Conservation (phyloP, 2,888 invertebrate species). For the Homarus gammarus region DNA sequence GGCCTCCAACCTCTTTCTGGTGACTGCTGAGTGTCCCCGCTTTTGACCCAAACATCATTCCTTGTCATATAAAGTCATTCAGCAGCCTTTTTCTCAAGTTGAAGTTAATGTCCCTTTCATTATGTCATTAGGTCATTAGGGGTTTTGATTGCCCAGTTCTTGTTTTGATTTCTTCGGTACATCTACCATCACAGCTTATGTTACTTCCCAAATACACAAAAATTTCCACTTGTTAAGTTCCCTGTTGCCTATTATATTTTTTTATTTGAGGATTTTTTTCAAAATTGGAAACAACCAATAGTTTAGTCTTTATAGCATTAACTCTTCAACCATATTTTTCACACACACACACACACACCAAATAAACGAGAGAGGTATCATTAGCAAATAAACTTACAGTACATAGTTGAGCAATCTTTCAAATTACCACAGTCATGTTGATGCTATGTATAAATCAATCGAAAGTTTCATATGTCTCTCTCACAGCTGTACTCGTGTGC, state of each 20-base stretch:
- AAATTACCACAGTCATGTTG: background rate
- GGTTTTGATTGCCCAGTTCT: no score
- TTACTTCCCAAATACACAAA: no score
- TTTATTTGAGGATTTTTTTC: background rate
- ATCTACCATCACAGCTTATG: background rate
- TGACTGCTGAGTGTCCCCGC: no score
- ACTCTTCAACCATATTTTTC: background rate
- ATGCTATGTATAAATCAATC: slow-evolving; percentile 22
- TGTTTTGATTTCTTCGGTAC: no score
- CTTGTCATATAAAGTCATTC: no score
- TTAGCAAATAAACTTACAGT: slow-evolving; percentile 28
- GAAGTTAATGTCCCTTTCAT: no score
- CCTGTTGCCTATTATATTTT: background rate
- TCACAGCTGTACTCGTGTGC: no score
- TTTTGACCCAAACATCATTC: no score
- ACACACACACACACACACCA: slow-evolving; percentile 31
- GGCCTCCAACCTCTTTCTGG: no score
- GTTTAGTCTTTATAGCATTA: background rate
- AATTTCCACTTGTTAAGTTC: background rate
- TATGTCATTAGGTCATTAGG: no score
- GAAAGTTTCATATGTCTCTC: background rate
- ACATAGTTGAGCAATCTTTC: slow-evolving; percentile 20
- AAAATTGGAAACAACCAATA: no score
- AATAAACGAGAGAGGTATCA: slow-evolving; percentile 42
- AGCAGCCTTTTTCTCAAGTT: no score